These are phyloP conservation scores for Pygocentrus nattereri DNA, from an alignment of 2,797 vertebrate species.

Conservation along the genomic window DNA sequence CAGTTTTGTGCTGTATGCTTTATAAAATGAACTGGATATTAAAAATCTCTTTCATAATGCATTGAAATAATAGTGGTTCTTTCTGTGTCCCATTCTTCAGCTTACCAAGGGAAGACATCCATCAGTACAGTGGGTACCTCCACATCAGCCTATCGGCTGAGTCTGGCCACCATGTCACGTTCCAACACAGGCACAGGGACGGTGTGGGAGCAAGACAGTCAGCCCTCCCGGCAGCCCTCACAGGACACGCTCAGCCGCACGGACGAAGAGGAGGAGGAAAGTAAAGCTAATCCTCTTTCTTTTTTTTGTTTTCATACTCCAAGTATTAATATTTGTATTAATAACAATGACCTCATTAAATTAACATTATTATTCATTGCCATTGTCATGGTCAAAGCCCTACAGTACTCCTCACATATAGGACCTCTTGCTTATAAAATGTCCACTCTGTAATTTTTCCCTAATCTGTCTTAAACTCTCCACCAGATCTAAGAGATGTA, in stretches of 20 bases:
- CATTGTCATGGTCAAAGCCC: not conserved
- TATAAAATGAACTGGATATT: not conserved
- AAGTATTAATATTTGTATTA: not conserved
- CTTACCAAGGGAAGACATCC: constrained; percentile 98
- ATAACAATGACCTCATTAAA: not conserved
- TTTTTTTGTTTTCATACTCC: not conserved
- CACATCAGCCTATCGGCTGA: constrained; percentile 95
- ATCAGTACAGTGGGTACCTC: constrained; percentile 97
- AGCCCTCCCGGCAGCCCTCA: constrained; percentile 95
- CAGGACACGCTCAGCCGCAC: constrained; percentile 97
- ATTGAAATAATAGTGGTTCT: not conserved
- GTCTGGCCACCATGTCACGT: constrained; percentile 97
- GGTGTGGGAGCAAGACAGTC: constrained; percentile 98
- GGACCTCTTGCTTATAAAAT: not conserved
- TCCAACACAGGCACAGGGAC: constrained; percentile 98
- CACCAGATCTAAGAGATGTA: too few relatives aligned
- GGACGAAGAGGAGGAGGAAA: constrained; percentile 98
- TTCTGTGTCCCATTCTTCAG: constrained; percentile 67
- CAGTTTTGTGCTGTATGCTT: not conserved
- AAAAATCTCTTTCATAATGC: not conserved
- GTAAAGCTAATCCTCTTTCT: constrained; percentile 73
- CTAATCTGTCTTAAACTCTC: too few relatives aligned
- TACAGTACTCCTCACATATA: not conserved
- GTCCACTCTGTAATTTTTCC: too few relatives aligned
- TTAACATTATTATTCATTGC: not conserved